A percentile compares a stretch with the other conserved stretches of the same genome.
Conservation (phyloP, 2,888 invertebrate species). For the Cheilosia grossa region DNA sequence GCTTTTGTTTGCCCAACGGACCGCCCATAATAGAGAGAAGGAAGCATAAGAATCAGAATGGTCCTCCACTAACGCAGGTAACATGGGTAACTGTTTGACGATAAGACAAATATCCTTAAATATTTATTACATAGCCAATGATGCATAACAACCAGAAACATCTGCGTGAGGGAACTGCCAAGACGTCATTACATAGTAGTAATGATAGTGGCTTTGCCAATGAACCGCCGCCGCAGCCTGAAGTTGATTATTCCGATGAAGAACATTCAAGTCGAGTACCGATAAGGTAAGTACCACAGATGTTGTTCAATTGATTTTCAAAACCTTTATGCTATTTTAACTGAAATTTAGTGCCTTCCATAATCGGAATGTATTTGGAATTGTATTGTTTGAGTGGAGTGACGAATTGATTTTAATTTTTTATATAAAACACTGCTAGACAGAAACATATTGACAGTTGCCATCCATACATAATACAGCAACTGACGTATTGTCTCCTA, state of each 20-base stretch:
- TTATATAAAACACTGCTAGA: too few species aligned
- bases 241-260: slow-evolving; percentile 95
- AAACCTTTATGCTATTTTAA: too few species aligned
- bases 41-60: slow-evolving; percentile 80
- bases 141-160: slow-evolving; percentile 77
- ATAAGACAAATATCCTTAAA: background rate
- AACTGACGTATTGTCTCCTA: too few species aligned
- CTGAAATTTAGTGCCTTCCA: background rate
- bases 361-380: slow-evolving; percentile 47
- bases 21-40: slow-evolving; percentile 80
- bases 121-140: slow-evolving; percentile 70
- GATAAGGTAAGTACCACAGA: slow-evolving; percentile 82
- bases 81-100: slow-evolving; percentile 1
- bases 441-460: too few species aligned
- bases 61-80: slow-evolving; percentile 78
- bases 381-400: slow-evolving; percentile 33
- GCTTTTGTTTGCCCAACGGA: slow-evolving; percentile 83
- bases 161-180: slow-evolving; percentile 84
- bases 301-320: too few species aligned
- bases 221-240: slow-evolving; percentile 93
- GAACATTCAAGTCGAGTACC: slow-evolving; percentile 88
- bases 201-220: slow-evolving; percentile 97
- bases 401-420: background rate
- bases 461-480: too few species aligned
- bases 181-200: slow-evolving; percentile 93